Evolutionary conservation across 2,113 vertebrate genomes (phyloP).

Genomic region (Dicerorhinus sumatrensis): DNA sequence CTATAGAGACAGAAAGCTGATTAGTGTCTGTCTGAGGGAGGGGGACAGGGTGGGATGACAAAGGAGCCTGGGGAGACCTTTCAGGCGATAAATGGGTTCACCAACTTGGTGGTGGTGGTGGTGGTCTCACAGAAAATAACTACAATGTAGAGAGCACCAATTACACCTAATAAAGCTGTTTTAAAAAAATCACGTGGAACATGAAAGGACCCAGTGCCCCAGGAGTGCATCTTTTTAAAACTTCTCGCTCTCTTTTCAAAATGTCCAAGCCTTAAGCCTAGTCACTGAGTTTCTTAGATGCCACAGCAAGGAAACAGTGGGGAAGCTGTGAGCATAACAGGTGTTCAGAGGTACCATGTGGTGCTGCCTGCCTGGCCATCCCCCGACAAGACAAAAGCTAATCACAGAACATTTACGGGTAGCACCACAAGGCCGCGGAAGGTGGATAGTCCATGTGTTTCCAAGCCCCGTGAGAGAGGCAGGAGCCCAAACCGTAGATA

Average conservation of each 20-base stretch:
- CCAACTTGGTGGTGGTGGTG: accelerated
- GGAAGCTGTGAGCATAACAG: neutral
- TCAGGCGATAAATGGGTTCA: accelerated
- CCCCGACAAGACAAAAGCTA: accelerated
- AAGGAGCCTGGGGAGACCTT: neutral
- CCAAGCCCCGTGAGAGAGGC: neutral
- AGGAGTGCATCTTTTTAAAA: neutral
- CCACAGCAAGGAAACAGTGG: accelerated
- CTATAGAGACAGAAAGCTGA: neutral
- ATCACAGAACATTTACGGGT: neutral
- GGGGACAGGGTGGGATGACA: neutral
- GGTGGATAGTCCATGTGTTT: neutral
- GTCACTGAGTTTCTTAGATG: neutral
- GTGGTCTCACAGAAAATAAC: neutral
- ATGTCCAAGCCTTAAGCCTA: neutral
- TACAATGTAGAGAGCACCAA: neutral
- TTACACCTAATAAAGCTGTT: neutral
- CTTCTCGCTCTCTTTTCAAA: neutral
- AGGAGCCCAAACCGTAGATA: neutral
- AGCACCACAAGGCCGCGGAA: accelerated
- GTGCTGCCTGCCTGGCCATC: accelerated
- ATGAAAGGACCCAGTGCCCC: too few species aligned
- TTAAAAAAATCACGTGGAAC: neutral
- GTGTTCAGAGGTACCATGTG: neutral
- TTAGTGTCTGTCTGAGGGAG: neutral